Conservation (phyloP, 2,888 invertebrate genomes). For the Drosophila merina region DNA sequence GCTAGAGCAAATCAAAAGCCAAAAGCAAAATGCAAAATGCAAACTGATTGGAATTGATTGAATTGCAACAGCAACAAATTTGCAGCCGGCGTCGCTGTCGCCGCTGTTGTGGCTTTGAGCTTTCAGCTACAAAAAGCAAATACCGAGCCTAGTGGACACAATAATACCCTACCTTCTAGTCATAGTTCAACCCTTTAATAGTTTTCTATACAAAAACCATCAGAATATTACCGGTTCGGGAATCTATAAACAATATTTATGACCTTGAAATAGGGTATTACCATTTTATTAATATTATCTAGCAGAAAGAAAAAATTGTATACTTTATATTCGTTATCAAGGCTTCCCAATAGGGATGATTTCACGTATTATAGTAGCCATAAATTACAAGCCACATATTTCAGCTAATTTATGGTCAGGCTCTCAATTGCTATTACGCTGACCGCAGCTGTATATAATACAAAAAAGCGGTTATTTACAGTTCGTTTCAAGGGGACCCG, state of each 20-base stretch:
- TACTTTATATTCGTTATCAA: background rate
- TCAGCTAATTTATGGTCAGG: slow-evolving; percentile 11
- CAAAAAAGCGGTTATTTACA: slow-evolving; percentile 11
- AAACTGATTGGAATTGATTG: slow-evolving; percentile 73
- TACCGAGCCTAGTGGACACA: background rate
- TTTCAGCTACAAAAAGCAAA: slow-evolving; percentile 13
- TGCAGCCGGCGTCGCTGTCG: slow-evolving; percentile 3
- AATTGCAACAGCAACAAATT: slow-evolving; percentile 61
- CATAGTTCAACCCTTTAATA: too few relatives aligned
- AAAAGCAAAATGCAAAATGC: slow-evolving; percentile 46
- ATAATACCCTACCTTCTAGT: background rate
- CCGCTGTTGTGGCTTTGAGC: slow-evolving; percentile 7
- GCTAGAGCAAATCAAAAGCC: slow-evolving; percentile 47
- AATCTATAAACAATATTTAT: too few relatives aligned
- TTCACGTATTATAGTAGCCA: slow-evolving; percentile 1
- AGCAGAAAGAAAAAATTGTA: background rate
- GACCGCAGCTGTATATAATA: slow-evolving; percentile 18
- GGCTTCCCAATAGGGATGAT: background rate
- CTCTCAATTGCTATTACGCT: slow-evolving; percentile 20
- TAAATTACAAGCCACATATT: slow-evolving; percentile 15
- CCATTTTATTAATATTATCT: background rate
- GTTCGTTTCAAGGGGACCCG: slow-evolving; percentile 11
- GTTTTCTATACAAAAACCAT: too few relatives aligned
- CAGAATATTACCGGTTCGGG: too few relatives aligned
- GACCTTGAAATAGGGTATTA: background rate